phyloP scores from a whole-genome alignment of 2,113 vertebrate genomes.

The Cyanoliseus patagonus region DNA sequence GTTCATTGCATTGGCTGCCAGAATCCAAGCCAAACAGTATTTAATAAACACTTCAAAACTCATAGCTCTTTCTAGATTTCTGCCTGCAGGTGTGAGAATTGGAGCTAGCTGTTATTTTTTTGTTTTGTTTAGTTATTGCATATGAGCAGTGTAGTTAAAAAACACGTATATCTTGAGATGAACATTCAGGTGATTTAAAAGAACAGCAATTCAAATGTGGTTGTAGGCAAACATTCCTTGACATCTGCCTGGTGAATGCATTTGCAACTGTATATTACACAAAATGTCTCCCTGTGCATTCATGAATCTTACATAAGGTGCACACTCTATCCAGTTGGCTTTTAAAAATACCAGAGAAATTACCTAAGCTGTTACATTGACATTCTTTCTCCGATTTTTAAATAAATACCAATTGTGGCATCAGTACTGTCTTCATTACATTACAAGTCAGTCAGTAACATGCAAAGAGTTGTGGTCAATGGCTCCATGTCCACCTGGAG shows the following conservation, averaged over 20 bases:
- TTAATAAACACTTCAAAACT: neutral
- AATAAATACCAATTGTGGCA: neutral
- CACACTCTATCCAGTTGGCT: neutral
- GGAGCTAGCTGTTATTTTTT: neutral
- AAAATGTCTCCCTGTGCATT: neutral
- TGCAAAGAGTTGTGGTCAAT: too few species aligned
- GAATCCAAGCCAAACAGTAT: neutral
- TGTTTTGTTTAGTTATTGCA: neutral
- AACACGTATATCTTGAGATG: neutral
- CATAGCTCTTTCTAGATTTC: neutral
- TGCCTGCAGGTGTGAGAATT: neutral
- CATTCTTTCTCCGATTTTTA: neutral
- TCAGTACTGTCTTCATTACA: neutral
- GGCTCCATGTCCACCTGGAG: too few species aligned
- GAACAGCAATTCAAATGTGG: neutral
- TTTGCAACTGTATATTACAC: neutral
- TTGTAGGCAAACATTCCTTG: neutral
- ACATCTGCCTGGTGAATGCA: neutral
- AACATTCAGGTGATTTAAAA: neutral
- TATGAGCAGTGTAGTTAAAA: neutral
- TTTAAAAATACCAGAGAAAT: neutral
- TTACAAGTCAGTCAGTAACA: neutral
- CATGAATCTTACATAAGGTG: neutral
- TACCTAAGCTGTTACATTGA: neutral
- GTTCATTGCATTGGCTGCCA: neutral